Conservation (phyloP, 2,888 invertebrate species). For the Xestoiulus laeticollis region DNA sequence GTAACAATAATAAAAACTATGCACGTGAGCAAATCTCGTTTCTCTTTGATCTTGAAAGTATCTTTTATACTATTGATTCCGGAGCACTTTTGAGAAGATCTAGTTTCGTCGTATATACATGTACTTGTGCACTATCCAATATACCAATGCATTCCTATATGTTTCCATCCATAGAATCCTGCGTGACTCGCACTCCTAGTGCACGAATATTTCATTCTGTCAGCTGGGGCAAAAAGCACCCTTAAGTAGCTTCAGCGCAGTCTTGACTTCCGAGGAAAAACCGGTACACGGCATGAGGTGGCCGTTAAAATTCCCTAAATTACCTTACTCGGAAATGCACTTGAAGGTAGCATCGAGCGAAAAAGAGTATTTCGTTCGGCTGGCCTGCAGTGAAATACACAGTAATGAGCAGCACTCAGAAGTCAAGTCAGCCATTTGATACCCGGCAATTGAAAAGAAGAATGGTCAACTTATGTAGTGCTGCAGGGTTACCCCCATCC, state of each 20-base stretch:
- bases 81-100: neutral
- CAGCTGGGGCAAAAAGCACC: neutral
- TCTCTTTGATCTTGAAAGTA: neutral
- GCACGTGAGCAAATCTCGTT: too few species aligned
- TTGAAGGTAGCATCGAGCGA: neutral
- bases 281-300: neutral
- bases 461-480: slow-evolving; percentile 19
- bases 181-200: neutral
- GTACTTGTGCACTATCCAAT: neutral
- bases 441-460: neutral
- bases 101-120: neutral
- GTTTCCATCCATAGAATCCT: neutral
- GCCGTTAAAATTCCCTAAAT: slow-evolving; percentile 21
- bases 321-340: slow-evolving; percentile 30
- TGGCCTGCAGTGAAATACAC: neutral
- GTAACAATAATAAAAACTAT: too few species aligned
- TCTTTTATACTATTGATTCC: neutral
- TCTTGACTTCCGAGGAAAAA: neutral
- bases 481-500: neutral
- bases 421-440: slow-evolving; percentile 33
- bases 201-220: neutral
- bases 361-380: neutral
- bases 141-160: neutral
- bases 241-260: neutral
- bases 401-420: slow-evolving; percentile 25